Percentiles rank a stretch among this genome's conserved stretches.
Evolutionary conservation across 2,797 vertebrate species (phyloP).

Genomic region (Melanotaenia pygmaea): DNA sequence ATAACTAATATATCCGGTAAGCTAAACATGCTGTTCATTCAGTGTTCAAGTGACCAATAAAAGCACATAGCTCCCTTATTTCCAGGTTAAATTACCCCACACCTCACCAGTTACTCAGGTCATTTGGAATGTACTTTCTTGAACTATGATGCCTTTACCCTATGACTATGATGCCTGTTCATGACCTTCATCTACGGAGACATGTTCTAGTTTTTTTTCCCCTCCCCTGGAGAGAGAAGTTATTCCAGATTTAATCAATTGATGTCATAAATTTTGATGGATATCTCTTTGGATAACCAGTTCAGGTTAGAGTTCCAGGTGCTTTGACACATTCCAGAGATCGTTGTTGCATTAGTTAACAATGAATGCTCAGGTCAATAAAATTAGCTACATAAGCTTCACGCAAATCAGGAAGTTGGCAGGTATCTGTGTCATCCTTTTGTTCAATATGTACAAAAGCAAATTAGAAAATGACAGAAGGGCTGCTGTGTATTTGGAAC

Average conservation of each 20-base stretch:
- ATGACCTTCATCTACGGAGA: slow-evolving; percentile 67
- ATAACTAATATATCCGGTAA: slow-evolving; percentile 76
- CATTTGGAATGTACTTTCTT: slow-evolving; percentile 89
- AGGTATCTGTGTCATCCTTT: slow-evolving; percentile 33
- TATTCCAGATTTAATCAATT: slow-evolving; percentile 55
- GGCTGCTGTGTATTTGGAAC: slow-evolving; percentile 27
- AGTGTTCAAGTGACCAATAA: slow-evolving; percentile 78
- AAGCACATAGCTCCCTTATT: slow-evolving; percentile 84
- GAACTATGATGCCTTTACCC: slow-evolving; percentile 88
- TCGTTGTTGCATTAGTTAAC: slow-evolving; percentile 38
- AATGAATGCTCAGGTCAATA: slow-evolving; percentile 28
- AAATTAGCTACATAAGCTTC: slow-evolving; percentile 49
- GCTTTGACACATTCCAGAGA: slow-evolving; percentile 73
- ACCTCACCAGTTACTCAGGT: slow-evolving; percentile 90
- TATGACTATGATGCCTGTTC: slow-evolving; percentile 73
- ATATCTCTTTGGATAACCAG: slow-evolving; percentile 29
- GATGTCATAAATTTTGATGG: slow-evolving; percentile 36
- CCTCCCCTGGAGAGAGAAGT: slow-evolving; percentile 70
- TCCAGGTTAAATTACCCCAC: slow-evolving; percentile 83
- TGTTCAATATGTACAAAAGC: slow-evolving; percentile 71
- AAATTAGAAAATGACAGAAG: slow-evolving; percentile 26
- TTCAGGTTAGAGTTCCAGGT: slow-evolving; percentile 64
- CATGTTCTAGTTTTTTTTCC: slow-evolving; percentile 82
- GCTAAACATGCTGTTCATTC: slow-evolving; percentile 63
- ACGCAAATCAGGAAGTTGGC: slow-evolving; percentile 25